Base-by-base conservation (phyloP, 2,888 invertebrate species). In the Eilema sororculum region DNA sequence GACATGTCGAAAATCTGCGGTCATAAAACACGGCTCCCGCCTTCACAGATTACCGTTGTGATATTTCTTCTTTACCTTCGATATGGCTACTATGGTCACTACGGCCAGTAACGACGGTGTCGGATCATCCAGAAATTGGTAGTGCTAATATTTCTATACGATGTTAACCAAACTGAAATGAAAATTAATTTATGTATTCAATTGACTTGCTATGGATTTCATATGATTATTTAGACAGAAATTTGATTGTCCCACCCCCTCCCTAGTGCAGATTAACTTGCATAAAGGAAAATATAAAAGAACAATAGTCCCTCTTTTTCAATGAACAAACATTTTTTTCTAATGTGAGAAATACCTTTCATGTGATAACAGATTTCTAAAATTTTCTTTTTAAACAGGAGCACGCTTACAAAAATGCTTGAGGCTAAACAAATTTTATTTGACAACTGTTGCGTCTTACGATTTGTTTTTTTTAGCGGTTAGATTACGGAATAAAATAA, bases 1-100 rank as follows among this genome's bases (percentile, higher is more conserved):
- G 89, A 89, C 88, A 91, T 86, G 88, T 87, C 84, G 88, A 89
- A 91, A 91, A 90, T 92, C 90, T 91, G 89, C 78, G 85, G 86
- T 82, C 84, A 85, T 92, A 91, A 92, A 91, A 90, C 85, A 82
- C 77, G 81, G 80, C 75, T 73, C 69, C 77, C 81, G 73, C 82
- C 83, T 82, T 82, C 78, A 72, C 74, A 81, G 83, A 82, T 87
- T 83, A 84, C 83, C 77, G 67, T 59, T 20, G 65, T 37, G 71
- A 73, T 80, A 74, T 80, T 71, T 73, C 73, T 72, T 52, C 69
- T 61, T 28, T 71, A 71, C 66, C 78, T 46, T 20, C 57, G 65
- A 72, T 64, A 63, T 28, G 75, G 59, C 68, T 68, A 68, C 61
- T 80, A 73, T 67, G 77, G 65, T 70, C 52, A 52, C 52, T 52